A percentile compares a stretch with the other conserved stretches of the same genome.
These are phyloP conservation scores for Eugnorisma glareosa DNA, from an alignment of 2,888 invertebrate genomes.

Conservation along the genomic window DNA sequence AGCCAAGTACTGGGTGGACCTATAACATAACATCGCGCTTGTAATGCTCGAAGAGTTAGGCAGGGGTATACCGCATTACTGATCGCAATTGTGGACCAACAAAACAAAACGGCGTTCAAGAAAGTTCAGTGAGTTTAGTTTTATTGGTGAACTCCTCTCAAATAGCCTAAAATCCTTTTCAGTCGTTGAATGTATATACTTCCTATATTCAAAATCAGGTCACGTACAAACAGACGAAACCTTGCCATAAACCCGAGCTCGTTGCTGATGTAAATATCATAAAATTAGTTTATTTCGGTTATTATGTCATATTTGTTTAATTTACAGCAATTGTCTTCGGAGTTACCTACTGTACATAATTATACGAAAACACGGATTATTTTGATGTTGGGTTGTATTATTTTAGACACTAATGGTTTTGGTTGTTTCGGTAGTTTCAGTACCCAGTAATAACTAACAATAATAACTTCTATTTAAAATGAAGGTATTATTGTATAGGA, in stretches of 20 bases:
- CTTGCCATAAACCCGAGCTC: slow-evolving; percentile 16
- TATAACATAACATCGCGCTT: no score
- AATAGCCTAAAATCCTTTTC: not conserved
- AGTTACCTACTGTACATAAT: slow-evolving; percentile 7
- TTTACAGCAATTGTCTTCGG: slow-evolving; percentile 12
- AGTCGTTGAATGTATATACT: not conserved
- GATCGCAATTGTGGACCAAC: not conserved
- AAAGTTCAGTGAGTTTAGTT: not conserved
- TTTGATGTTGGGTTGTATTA: not conserved
- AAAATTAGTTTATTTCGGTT: slow-evolving; percentile 40
- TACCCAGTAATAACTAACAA: not conserved
- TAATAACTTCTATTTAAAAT: not conserved
- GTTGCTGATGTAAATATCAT: slow-evolving; percentile 29
- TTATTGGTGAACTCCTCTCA: not conserved
- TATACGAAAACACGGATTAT: not conserved
- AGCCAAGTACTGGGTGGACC: no score
- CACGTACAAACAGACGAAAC: slow-evolving; percentile 21
- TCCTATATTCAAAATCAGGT: slow-evolving; percentile 25
- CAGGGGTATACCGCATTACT: no score
- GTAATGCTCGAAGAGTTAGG: no score
- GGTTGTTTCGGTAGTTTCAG: not conserved
- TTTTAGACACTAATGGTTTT: not conserved
- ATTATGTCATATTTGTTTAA: slow-evolving; percentile 27
- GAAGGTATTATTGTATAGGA: not conserved
- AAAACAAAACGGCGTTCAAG: not conserved